Percentiles rank a stretch among this genome's conserved stretches.
Conservation (phyloP, 2,113 vertebrate genomes). For the Cyphomyrus discorhynchus region DNA sequence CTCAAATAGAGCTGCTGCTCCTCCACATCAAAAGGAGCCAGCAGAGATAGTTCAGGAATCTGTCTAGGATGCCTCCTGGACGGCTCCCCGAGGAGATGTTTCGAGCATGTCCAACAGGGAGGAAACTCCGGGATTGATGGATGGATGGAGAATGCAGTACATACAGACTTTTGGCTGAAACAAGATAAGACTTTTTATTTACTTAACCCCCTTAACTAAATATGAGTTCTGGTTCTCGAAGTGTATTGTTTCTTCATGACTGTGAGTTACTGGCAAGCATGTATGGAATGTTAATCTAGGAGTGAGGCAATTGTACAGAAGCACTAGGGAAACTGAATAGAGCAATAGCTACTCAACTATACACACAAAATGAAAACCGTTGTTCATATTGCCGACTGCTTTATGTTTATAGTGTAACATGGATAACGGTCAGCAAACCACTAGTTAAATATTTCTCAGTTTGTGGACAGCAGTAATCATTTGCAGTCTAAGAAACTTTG, state of each 20-base stretch:
- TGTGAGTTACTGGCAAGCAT: background rate
- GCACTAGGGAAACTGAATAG: background rate
- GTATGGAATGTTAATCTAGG: background rate
- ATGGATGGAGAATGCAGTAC: background rate
- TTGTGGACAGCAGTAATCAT: slow-evolving; percentile 28
- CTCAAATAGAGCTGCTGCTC: background rate
- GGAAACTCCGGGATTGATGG: background rate
- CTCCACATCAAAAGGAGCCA: background rate
- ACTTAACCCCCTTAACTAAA: slow-evolving; percentile 8
- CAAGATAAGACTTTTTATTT: background rate
- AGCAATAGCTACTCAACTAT: background rate
- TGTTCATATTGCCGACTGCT: background rate
- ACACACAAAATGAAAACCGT: background rate
- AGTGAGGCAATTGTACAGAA: background rate
- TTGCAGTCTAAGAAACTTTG: slow-evolving; percentile 17
- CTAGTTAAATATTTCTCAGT: slow-evolving; percentile 17
- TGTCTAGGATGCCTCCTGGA: background rate
- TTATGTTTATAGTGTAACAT: background rate
- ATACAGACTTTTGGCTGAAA: slow-evolving; percentile 3
- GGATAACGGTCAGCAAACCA: slow-evolving; percentile 19
- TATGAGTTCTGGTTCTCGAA: slow-evolving; percentile 10
- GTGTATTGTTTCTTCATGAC: background rate
- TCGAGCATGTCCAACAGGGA: background rate
- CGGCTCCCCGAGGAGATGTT: background rate
- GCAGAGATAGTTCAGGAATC: background rate